These are phyloP conservation scores for Spheniscus mendiculus DNA, from an alignment of 2,113 vertebrate species.

Conservation along the genomic window DNA sequence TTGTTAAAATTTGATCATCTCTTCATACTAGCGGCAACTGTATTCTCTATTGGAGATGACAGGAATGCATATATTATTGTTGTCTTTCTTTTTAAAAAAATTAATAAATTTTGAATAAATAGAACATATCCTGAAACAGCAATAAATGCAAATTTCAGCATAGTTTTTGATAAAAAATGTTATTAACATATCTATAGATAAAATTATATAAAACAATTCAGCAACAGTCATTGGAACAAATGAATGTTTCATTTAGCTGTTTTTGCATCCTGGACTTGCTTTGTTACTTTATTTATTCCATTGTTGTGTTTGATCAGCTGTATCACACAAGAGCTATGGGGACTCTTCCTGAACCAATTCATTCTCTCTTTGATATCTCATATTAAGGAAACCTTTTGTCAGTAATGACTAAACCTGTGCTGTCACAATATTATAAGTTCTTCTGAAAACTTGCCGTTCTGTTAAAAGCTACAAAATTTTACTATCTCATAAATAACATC, in stretches of 20 bases:
- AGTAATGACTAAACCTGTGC: neutral
- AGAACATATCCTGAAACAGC: neutral
- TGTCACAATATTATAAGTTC: neutral
- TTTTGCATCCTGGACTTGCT: neutral
- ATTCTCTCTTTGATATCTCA: neutral
- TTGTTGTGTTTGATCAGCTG: neutral
- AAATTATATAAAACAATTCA: neutral
- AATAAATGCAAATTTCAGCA: neutral
- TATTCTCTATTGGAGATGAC: neutral
- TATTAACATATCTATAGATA: neutral
- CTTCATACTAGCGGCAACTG: neutral
- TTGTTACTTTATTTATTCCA: neutral
- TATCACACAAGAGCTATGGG: neutral
- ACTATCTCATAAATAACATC: neutral
- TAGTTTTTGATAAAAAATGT: neutral
- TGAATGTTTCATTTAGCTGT: neutral
- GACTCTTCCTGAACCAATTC: neutral
- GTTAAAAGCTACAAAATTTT: neutral
- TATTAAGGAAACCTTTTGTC: neutral
- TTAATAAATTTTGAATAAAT: neutral
- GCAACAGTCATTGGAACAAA: neutral
- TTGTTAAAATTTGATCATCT: neutral
- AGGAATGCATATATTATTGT: neutral
- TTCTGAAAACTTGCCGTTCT: neutral
- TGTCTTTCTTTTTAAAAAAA: neutral